Evolutionary conservation across 2,797 vertebrate species (phyloP).

Genomic region (Centroberyx gerrardi): DNA sequence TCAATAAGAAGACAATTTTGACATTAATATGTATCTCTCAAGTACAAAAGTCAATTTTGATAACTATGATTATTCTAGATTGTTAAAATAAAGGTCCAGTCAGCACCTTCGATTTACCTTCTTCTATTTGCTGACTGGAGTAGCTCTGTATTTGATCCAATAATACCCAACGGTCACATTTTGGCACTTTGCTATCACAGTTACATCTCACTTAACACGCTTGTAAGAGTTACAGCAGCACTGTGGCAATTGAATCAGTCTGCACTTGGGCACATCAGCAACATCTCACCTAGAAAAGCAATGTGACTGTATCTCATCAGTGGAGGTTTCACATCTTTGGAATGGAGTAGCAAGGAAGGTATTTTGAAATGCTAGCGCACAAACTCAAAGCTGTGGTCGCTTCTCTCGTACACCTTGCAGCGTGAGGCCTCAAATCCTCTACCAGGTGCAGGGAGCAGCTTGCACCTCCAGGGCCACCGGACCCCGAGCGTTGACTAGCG

Average conservation of each 20-base stretch:
- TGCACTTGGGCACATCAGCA: background rate
- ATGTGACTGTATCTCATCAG: slow-evolving; percentile 7
- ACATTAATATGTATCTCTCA: slow-evolving; percentile 30
- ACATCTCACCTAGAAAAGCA: background rate
- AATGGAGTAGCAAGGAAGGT: background rate
- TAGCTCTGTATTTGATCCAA: background rate
- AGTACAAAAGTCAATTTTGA: slow-evolving; percentile 20
- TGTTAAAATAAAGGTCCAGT: background rate
- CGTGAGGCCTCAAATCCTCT: slow-evolving; percentile 54
- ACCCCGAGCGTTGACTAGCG: slow-evolving; percentile 4
- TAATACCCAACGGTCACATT: background rate
- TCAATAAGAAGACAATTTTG: slow-evolving; percentile 31
- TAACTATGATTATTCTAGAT: slow-evolving; percentile 1
- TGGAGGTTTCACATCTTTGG: background rate
- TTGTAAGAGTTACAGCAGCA: background rate
- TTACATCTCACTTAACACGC: background rate
- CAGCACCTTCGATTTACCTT: background rate
- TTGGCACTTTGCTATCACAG: background rate
- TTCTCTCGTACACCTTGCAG: slow-evolving; percentile 29
- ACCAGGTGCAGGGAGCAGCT: slow-evolving; percentile 47
- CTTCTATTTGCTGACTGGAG: background rate
- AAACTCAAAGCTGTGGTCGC: slow-evolving; percentile 46
- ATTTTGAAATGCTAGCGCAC: slow-evolving; percentile 31
- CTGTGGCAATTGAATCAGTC: background rate
- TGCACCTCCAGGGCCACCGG: slow-evolving; percentile 1